Conservation (phyloP, 2,797 vertebrate species). For the Gallinago nigripennis region DNA sequence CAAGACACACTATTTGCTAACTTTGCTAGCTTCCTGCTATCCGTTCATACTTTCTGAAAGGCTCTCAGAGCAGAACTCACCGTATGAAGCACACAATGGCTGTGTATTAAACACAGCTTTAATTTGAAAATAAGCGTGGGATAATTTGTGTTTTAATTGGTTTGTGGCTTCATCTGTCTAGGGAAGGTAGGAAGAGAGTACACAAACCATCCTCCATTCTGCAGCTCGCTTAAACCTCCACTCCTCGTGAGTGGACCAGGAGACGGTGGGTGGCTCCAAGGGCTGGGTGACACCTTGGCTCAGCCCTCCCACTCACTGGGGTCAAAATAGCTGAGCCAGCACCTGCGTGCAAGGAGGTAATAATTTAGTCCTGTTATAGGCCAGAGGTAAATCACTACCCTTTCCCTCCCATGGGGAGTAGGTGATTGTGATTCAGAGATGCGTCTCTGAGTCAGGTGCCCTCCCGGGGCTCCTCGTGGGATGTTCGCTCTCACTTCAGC, state of each 20-base stretch:
- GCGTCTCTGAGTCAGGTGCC: conserved; percentile 55
- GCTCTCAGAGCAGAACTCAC: background rate
- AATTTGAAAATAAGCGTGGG: background rate
- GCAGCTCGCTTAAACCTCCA: background rate
- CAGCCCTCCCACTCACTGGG: background rate
- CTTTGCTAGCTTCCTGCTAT: background rate
- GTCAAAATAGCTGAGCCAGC: conserved; percentile 41
- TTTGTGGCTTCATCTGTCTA: background rate
- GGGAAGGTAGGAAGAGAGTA: background rate
- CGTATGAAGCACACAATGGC: background rate
- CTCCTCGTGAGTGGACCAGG: background rate
- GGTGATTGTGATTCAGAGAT: conserved; percentile 58
- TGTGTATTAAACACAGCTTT: background rate
- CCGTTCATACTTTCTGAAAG: background rate
- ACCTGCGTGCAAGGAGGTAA: background rate
- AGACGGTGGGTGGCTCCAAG: conserved; percentile 7
- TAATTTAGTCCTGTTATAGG: background rate
- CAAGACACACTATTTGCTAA: accelerated
- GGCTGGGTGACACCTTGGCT: conserved; percentile 36
- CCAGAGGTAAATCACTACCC: background rate
- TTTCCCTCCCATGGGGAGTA: conserved; percentile 37
- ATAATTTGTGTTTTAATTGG: background rate
- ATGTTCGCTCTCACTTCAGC: background rate
- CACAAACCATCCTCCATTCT: background rate
- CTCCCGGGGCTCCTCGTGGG: background rate